phyloP scores from a whole-genome alignment of 2,888 invertebrate genomes.

The Mythimna loreyi region DNA sequence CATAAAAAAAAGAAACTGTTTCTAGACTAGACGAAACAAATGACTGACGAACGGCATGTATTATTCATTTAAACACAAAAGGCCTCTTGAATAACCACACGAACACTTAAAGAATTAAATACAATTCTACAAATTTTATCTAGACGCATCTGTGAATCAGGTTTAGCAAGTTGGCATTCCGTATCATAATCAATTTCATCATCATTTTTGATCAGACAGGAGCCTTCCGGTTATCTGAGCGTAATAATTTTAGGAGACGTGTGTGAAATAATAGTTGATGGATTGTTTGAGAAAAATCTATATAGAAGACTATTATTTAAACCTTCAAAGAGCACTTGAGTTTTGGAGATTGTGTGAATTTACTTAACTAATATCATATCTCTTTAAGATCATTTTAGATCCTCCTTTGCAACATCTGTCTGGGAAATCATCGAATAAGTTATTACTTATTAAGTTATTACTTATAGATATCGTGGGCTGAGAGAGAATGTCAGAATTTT shows the following conservation, averaged over 20 bases:
- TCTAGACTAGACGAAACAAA: background rate
- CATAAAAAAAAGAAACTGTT: background rate
- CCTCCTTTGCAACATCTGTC: too few relatives aligned
- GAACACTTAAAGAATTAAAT: conserved; percentile 3
- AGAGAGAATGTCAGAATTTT: too few relatives aligned
- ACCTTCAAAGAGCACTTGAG: too few relatives aligned
- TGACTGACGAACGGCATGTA: conserved; percentile 7
- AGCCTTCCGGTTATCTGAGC: conserved; percentile 13
- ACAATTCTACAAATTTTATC: conserved; percentile 16
- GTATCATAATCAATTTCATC: conserved; percentile 31
- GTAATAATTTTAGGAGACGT: conserved; percentile 12
- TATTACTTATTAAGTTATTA: too few relatives aligned
- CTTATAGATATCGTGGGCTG: too few relatives aligned
- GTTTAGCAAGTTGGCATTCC: conserved; percentile 33
- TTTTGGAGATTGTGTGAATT: too few relatives aligned
- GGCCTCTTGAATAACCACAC: conserved; percentile 26
- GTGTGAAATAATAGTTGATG: background rate
- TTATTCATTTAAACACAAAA: conserved; percentile 40
- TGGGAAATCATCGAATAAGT: too few relatives aligned
- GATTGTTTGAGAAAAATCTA: background rate
- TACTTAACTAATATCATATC: too few relatives aligned
- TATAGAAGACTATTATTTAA: background rate
- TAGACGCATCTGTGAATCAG: conserved; percentile 35
- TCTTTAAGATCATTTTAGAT: too few relatives aligned
- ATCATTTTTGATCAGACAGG: conserved; percentile 17